Base-by-base conservation (phyloP, 2,113 vertebrate genomes). In the Himantopus leucocephalus region DNA sequence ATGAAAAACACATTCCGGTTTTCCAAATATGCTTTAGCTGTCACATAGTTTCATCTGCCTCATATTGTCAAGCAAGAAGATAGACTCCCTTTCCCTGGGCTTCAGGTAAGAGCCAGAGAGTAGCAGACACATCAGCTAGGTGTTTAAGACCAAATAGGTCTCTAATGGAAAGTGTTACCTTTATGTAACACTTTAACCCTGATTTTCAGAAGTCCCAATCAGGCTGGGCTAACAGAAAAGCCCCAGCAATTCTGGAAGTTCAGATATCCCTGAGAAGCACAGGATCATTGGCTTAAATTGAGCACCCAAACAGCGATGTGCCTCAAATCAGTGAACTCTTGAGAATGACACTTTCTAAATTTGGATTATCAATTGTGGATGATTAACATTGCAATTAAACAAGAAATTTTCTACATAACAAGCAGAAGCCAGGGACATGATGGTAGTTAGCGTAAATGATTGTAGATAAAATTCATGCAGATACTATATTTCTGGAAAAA, bases 221-320 rank as follows among this genome's bases (percentile, higher is more conserved):
- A 50, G n/a, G 30, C 30, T 88, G 43, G 10, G 16, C 24, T 80
- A 32, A 15, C 37, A 67, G 56, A 60, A 21, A 39, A 75, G 22
- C 10, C 19, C 8, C n/a, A 74, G 27, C 3, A 47, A 32, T 10
- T 90, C 2, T 35, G 16, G 24, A 43, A 88, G 19, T 47, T 86
- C 37, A 64, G 20, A 17, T 52, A 18, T 77, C 55, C 18, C 62
- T 37, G 21, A 68, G n/a, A 47, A 80, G 13, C 17, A 37, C 18
- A 37, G 10, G 1, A 53, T 26, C 14, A 8, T 16, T 9, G 27
- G 7, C 30, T 60, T 48, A 68, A 83, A 35, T 7, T 1, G 2
- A 86, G 14, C 4, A 8, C 12, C 29, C 6, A 50, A n/a, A n/a
- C 1, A 67, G 10, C 14, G 13, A 37, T 0, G 5, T 14, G 14